Evolutionary conservation across 2,113 vertebrate genomes (phyloP).

Genomic region (Porphyrio hochstetteri): DNA sequence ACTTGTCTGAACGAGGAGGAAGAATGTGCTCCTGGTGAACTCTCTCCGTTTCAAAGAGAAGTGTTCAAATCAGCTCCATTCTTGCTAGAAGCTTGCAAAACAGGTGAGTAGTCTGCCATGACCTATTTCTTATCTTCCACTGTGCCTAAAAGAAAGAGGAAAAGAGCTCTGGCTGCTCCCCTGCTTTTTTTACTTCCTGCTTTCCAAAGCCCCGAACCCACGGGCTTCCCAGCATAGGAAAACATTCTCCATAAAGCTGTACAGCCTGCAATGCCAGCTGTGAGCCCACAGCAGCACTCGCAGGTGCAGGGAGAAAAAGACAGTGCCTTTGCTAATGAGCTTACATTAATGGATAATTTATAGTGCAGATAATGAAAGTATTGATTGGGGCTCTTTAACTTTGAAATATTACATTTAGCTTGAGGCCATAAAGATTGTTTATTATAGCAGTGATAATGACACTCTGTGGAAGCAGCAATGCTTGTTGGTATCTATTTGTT

Average conservation of each 20-base stretch:
- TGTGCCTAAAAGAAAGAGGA: background rate
- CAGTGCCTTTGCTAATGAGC: background rate
- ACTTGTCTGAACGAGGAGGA: background rate
- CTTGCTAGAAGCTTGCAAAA: background rate
- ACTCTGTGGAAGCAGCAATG: background rate
- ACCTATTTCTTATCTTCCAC: background rate
- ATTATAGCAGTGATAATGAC: background rate
- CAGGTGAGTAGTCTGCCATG: background rate
- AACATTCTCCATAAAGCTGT: background rate
- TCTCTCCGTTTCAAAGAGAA: background rate
- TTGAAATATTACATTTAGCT: constrained; percentile 26
- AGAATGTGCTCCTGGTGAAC: background rate
- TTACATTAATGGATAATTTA: constrained; percentile 59
- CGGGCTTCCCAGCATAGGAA: background rate
- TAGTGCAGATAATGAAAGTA: constrained; percentile 48
- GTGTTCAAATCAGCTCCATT: background rate
- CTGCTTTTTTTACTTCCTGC: background rate
- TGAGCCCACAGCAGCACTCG: background rate
- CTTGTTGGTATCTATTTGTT: background rate
- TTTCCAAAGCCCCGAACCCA: background rate
- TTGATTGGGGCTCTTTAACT: constrained; percentile 21
- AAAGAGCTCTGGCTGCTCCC: background rate
- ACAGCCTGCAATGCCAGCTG: background rate
- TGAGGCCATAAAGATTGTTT: background rate
- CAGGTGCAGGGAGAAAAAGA: background rate